Conservation (phyloP, 30 jellyfish, hydroid and myxozoan genomes). For the Pelagia noctiluca region DNA sequence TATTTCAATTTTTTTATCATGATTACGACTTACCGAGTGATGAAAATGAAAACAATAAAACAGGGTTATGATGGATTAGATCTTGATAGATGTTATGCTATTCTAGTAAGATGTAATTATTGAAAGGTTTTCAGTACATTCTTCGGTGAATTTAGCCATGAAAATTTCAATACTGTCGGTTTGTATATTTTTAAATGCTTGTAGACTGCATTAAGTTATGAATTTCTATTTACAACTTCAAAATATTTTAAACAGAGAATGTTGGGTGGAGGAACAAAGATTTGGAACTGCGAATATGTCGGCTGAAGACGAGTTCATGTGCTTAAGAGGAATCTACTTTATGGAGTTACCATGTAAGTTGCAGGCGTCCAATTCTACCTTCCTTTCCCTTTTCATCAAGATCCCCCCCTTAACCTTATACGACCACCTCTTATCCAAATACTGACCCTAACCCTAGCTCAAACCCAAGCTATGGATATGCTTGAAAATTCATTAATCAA, state of each 20-base stretch:
- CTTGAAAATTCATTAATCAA: too few species aligned
- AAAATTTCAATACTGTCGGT: neutral
- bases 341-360: slow-evolving; percentile 76
- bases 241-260: slow-evolving; percentile 58
- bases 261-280: slow-evolving; percentile 85
- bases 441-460: neutral
- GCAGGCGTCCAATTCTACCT: neutral
- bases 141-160: too few species aligned
- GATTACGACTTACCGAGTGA: neutral
- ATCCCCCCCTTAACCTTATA: neutral
- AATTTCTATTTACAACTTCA: neutral
- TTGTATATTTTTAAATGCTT: too few species aligned
- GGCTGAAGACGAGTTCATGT: slow-evolving; percentile 86
- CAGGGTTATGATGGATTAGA: too few species aligned
- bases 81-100: too few species aligned
- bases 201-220: neutral
- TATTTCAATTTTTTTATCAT: neutral
- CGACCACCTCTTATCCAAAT: neutral
- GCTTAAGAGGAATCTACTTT: slow-evolving; percentile 68
- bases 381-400: neutral
- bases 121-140: too few species aligned
- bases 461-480: too few species aligned
- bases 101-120: too few species aligned
- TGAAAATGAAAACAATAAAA: too few species aligned
- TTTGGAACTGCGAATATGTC: slow-evolving; percentile 77